Evolutionary conservation across 2,888 invertebrate species (phyloP).

Genomic region (Darwinula stevensoni): DNA sequence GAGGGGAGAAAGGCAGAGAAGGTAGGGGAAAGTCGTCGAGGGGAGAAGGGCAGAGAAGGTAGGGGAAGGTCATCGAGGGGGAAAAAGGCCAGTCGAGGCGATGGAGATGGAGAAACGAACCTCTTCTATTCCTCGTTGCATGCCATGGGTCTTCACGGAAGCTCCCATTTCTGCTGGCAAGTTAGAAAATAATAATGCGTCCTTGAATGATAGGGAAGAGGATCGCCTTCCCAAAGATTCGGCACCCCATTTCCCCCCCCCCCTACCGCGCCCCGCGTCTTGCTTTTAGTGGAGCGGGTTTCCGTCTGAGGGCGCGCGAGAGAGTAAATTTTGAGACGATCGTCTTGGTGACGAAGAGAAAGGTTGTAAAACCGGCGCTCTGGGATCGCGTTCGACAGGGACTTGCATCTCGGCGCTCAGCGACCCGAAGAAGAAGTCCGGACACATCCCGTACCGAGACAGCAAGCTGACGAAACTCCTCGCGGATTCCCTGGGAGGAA

Average conservation of each 20-base stretch:
- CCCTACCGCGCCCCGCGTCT: too few species aligned
- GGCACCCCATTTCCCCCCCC: too few species aligned
- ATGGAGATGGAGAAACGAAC: slow-evolving; percentile 46
- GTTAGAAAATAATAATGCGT: neutral
- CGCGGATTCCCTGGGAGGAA: slow-evolving; percentile 74
- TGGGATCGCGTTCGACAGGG: too few species aligned
- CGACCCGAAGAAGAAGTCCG: slow-evolving; percentile 39
- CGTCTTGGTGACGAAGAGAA: too few species aligned
- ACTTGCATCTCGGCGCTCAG: slow-evolving; percentile 81
- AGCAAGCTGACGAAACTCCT: slow-evolving; percentile 74
- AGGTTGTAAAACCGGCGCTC: too few species aligned
- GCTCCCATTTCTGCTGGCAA: neutral
- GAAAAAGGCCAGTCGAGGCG: neutral
- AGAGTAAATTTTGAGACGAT: too few species aligned
- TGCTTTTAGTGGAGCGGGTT: too few species aligned
- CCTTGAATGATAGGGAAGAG: too few species aligned
- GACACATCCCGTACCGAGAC: slow-evolving; percentile 78
- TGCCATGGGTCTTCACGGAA: slow-evolving; percentile 38
- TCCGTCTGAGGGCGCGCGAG: too few species aligned
- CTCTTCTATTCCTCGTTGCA: slow-evolving; percentile 86
- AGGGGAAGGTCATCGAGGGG: neutral
- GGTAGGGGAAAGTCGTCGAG: neutral
- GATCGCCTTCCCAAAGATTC: too few species aligned
- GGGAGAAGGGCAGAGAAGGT: neutral
- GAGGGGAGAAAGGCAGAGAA: neutral